These are phyloP conservation scores for Rhopilema esculentum DNA, from an alignment of 30 jellyfish, hydroid and myxozoan species.

Conservation along the genomic window DNA sequence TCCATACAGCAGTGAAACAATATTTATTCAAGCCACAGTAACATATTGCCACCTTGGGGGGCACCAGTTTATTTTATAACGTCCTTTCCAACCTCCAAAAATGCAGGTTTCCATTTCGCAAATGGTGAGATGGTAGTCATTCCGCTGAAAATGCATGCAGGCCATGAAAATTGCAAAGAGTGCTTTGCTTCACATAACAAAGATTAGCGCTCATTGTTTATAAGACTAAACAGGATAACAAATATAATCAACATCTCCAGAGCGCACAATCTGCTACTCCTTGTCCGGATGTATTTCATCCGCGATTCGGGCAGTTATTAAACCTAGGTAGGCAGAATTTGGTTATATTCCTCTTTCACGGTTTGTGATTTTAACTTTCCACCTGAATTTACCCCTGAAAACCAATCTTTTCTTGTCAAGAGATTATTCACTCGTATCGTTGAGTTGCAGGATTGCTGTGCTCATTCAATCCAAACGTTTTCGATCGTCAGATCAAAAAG, in stretches of 20 bases:
- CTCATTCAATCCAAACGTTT: conserved; percentile 39
- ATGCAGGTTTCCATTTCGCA: conserved; percentile 34
- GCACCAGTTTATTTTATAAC: neutral
- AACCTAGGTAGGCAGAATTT: conserved; percentile 24
- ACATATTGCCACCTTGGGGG: conserved; percentile 4
- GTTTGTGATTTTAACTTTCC: neutral
- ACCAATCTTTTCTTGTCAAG: conserved; percentile 45
- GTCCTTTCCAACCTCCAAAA: conserved; percentile 22
- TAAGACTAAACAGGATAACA: neutral
- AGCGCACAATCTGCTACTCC: conserved; percentile 49
- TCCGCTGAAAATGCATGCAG: conserved; percentile 62
- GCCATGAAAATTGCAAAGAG: too few species aligned
- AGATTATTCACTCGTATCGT: conserved; percentile 28
- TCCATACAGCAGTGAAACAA: conserved; percentile 45
- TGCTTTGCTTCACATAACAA: neutral
- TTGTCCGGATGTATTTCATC: neutral
- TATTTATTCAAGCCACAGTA: conserved; percentile 18
- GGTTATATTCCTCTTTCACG: conserved; percentile 21
- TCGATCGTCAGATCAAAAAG: conserved; percentile 49
- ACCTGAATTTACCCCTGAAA: neutral
- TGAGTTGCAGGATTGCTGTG: conserved; percentile 21
- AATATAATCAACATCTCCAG: conserved; percentile 44
- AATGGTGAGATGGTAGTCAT: conserved; percentile 38
- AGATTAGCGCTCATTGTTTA: conserved; percentile 8
- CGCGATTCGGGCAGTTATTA: conserved; percentile 16